Evolutionary conservation across 2,888 invertebrate genomes (phyloP).

Genomic region (Galerucella nymphaeae): DNA sequence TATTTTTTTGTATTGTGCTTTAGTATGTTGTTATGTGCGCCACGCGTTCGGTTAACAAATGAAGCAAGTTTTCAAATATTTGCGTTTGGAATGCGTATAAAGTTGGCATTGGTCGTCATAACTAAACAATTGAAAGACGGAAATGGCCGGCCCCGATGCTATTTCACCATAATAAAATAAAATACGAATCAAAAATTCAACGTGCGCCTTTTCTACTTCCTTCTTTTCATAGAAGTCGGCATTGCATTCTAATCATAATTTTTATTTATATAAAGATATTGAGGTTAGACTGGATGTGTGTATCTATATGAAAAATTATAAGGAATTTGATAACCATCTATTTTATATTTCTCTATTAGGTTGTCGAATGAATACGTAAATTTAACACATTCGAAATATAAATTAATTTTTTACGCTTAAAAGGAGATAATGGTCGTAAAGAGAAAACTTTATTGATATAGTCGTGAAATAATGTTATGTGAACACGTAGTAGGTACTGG

Average conservation of each 20-base stretch:
- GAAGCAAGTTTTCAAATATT: conserved; percentile 47
- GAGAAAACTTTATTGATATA: conserved; percentile 2
- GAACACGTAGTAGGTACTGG: too few species aligned
- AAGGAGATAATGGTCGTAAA: conserved; percentile 9
- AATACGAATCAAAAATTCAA: conserved; percentile 54
- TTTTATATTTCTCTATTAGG: conserved; percentile 29
- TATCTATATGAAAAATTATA: conserved; percentile 39
- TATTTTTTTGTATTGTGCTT: conserved; percentile 33
- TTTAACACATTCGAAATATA: neutral
- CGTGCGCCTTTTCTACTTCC: conserved; percentile 52
- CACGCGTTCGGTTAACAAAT: conserved; percentile 43
- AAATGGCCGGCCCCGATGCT: conserved; percentile 51
- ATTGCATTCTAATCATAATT: conserved; percentile 45
- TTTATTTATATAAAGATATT: conserved; percentile 46
- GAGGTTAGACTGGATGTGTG: conserved; percentile 38
- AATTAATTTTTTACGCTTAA: neutral
- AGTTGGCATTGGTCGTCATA: conserved; percentile 47
- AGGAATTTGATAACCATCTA: conserved; percentile 44
- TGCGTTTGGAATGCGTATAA: conserved; percentile 51
- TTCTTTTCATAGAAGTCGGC: conserved; percentile 45
- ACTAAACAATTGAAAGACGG: conserved; percentile 50
- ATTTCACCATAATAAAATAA: conserved; percentile 47
- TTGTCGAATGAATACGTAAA: conserved; percentile 3
- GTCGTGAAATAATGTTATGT: too few species aligned
- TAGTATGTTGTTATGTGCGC: conserved; percentile 36